Conservation (phyloP, 2,888 invertebrate genomes). For the Lasioglossum morio region DNA sequence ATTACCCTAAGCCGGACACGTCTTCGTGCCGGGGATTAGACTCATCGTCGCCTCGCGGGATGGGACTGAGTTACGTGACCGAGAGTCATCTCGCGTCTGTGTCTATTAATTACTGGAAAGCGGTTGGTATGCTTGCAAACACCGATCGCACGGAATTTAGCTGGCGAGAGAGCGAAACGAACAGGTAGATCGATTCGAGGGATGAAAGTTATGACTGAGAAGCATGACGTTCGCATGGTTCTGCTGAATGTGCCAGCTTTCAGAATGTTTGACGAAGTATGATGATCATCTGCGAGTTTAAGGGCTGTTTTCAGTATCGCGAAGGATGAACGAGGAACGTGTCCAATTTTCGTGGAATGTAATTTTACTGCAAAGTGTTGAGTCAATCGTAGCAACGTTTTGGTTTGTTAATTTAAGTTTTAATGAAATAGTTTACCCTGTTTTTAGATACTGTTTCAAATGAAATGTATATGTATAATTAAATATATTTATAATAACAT, state of each 20-base stretch:
- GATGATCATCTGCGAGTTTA: no score
- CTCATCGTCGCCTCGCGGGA: background rate
- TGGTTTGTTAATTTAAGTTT: no score
- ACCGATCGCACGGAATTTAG: background rate
- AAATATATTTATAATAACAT: no score
- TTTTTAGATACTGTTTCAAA: no score
- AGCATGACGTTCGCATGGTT: background rate
- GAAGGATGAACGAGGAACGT: background rate
- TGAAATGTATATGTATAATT: no score
- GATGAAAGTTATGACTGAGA: background rate
- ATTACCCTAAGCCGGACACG: conserved; percentile 37
- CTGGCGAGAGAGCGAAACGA: background rate
- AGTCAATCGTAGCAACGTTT: no score
- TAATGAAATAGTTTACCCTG: no score
- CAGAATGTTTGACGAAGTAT: no score
- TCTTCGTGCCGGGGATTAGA: conserved; percentile 10
- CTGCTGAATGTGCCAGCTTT: no score
- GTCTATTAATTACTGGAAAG: conserved; percentile 10
- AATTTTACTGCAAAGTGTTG: background rate
- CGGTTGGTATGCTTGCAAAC: no score
- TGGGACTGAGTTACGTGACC: background rate
- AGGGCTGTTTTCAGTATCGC: background rate
- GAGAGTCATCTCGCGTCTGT: no score
- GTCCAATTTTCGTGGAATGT: background rate
- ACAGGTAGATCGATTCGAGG: background rate